Conservation (phyloP, 2,888 invertebrate species). For the Ophion obscuratus region DNA sequence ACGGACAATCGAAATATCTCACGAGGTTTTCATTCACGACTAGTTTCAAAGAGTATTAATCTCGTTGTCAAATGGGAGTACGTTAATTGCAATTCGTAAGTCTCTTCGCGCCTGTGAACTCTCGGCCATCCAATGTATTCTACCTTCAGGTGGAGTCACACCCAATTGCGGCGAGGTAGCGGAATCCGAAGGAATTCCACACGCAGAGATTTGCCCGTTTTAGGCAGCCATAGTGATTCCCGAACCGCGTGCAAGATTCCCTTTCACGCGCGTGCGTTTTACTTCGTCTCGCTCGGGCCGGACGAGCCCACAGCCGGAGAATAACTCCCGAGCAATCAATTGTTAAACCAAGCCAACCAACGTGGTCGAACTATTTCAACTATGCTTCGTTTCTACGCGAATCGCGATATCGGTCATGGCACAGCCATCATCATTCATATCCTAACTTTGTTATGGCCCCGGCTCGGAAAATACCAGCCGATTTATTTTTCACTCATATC, state of each 20-base stretch:
- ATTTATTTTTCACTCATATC: neutral
- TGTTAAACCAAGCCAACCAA: conserved; percentile 58
- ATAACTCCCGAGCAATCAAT: conserved; percentile 57
- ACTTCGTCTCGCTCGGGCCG: conserved; percentile 16
- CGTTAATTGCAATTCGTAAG: conserved; percentile 50
- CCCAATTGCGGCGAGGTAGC: conserved; percentile 52
- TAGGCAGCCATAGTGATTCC: conserved; percentile 44
- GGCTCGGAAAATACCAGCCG: neutral
- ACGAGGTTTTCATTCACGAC: neutral
- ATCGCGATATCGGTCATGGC: conserved; percentile 15
- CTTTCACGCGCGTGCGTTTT: conserved; percentile 43
- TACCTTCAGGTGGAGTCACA: conserved; percentile 38
- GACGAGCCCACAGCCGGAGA: conserved; percentile 12
- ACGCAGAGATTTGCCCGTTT: conserved; percentile 44
- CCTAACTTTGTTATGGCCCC: conserved; percentile 2
- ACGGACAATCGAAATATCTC: neutral
- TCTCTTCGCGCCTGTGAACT: conserved; percentile 18
- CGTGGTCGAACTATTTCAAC: conserved; percentile 61
- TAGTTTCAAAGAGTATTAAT: neutral
- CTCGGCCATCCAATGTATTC: conserved; percentile 30
- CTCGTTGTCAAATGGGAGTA: conserved; percentile 10
- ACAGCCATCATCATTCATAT: conserved; percentile 7
- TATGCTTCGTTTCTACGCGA: conserved; percentile 44
- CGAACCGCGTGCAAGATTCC: conserved; percentile 56
- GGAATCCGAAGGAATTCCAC: conserved; percentile 59